Evolutionary conservation across 2,888 invertebrate species (phyloP), one percentile per base, ranked within the genome.

Genomic region (Drosophila robusta): DNA sequence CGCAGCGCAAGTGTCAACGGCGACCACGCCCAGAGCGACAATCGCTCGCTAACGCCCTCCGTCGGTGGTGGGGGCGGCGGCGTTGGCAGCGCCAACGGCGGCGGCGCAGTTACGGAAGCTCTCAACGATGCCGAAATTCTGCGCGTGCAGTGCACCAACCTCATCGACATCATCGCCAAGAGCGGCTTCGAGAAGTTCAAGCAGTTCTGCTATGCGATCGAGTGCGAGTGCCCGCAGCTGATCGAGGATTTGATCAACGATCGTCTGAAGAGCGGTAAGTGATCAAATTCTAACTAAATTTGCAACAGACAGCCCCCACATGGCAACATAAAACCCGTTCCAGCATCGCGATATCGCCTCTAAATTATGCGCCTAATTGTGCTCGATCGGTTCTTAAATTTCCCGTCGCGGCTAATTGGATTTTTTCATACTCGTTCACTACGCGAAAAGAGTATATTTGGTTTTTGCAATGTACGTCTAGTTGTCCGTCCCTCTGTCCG

Each of bases 151-250:
- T 94, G 94, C 87, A 93, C 93, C 89, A 93, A 93, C 90, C 93
- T 94, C 79, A 93, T 94, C 70, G 94, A 94, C 81, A 92, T 94
- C 92, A 94, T 94, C 91, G 93, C 94, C 92, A 94, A 94, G 93
- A 94, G 93, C 92, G 94, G 93, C 90, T 93, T 93, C 86, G 93
- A 92, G 63, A 94, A 94, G 92, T 94, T 94, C 80, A 93, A 93
- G 88, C 94, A 94, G 88, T 93, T 94, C 90, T 94, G 94, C 90
- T 92, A 93, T 87, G 94, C 94, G 84, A 92, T 94, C 85, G 93
- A 94, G 84, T 94, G 93, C 91, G 94, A 94, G 91, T 94, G 94
- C 85, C 94, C 94, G 49, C 94, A 94, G 92, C 91, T 94, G 90
- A 93, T 94, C 69, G 94, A 94, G 93, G 94, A 94, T 90, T 92